phyloP scores from a whole-genome alignment of 1,140 invertebrate genomes.

The Sminthurides bifidus region DNA sequence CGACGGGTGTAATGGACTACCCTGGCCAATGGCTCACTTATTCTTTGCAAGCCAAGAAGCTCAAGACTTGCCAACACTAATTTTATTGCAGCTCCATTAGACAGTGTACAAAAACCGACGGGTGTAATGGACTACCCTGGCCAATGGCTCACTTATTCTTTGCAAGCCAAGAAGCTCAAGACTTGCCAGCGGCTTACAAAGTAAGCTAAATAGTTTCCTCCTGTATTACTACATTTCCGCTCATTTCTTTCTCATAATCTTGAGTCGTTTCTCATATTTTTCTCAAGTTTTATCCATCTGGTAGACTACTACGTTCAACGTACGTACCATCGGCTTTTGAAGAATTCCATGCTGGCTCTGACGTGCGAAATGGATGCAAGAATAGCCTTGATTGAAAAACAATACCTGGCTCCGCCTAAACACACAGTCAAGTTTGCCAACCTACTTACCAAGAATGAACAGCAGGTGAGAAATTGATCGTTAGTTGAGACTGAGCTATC shows the following conservation, averaged over 20 bases:
- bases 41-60: conserved; percentile 56
- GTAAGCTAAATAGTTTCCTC: conserved; percentile 40
- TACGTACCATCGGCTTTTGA: conserved; percentile 52
- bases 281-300: conserved; percentile 56
- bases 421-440: conserved; percentile 3
- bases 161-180: conserved; percentile 64
- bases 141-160: conserved; percentile 55
- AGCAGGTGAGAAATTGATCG: neutral
- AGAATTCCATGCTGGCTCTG: conserved; percentile 51
- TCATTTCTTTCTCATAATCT: conserved; percentile 5
- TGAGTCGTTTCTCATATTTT: conserved; percentile 9
- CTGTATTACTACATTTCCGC: neutral
- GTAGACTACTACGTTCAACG: conserved; percentile 59
- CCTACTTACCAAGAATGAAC: neutral
- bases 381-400: conserved; percentile 44
- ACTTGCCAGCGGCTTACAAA: conserved; percentile 57
- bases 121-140: conserved; percentile 36
- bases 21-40: conserved; percentile 48
- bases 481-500: neutral
- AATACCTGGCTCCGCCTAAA: conserved; percentile 32
- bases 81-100: conserved; percentile 12
- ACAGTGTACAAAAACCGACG: neutral
- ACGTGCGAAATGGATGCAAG: conserved; percentile 47
- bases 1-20: conserved; percentile 34
- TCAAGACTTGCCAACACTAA: conserved; percentile 40